Conservation (phyloP, 2,888 invertebrate genomes). For the Peribatodes rhomboidaria region DNA sequence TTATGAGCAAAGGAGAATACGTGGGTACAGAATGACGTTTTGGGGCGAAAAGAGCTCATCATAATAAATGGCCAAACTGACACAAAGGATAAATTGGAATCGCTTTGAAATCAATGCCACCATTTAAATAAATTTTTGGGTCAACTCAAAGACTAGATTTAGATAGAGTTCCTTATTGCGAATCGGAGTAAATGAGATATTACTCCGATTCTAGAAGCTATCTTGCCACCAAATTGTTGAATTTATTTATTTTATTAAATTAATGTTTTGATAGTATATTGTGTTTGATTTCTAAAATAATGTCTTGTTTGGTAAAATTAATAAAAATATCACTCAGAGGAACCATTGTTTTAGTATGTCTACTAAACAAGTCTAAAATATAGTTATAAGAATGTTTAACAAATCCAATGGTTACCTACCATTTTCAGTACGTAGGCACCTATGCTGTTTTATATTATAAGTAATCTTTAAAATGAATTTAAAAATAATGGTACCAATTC, state of each 20-base stretch:
- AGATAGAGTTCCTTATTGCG: constrained; percentile 73
- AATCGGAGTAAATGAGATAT: constrained; percentile 49
- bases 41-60: neutral
- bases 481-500: too few species aligned
- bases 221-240: constrained; percentile 84
- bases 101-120: constrained; percentile 41
- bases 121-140: constrained; percentile 46
- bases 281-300: constrained; percentile 39
- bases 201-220: constrained; percentile 74
- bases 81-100: neutral
- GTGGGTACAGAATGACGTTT: neutral
- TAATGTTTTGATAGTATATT: constrained; percentile 44
- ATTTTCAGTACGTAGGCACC: too few species aligned
- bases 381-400: too few species aligned
- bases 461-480: too few species aligned
- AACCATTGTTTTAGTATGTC: too few species aligned
- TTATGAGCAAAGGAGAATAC: neutral
- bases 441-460: too few species aligned
- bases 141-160: constrained; percentile 54
- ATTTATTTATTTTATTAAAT: constrained; percentile 75
- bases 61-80: neutral
- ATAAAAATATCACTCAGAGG: too few species aligned
- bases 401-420: too few species aligned
- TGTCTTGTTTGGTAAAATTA: too few species aligned
- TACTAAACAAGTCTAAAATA: too few species aligned